Evolutionary conservation across 1,140 invertebrate genomes (phyloP), one percentile per base, ranked within the genome.

Genomic region (Forficula auricularia): DNA sequence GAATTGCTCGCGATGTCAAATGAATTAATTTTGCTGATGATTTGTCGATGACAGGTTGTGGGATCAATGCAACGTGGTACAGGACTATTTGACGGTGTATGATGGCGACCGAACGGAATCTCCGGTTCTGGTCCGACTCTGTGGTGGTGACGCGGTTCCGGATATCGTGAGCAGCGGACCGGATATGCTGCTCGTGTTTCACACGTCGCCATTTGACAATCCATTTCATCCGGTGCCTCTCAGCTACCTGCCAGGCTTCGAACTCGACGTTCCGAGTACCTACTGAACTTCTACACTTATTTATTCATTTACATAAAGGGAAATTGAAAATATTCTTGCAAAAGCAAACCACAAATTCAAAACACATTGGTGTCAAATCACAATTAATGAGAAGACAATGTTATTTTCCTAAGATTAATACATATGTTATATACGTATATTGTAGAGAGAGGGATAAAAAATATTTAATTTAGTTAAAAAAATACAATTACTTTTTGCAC

Each of bases 31-130:
- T n/a, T n/a, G n/a, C n/a, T n/a, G n/a, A n/a, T n/a, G n/a, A n/a
- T n/a, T n/a, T n/a, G n/a, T n/a, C n/a, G n/a, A n/a, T n/a, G n/a
- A n/a, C n/a, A 82, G 77, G 57, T 75, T 81, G 14, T 82, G 79
- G 76, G 78, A 82, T 63, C 75, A 81, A 57, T 82, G 79, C 56
- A 80, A 82, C 57, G 71, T 78, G 44, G 77, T 80, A 18, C 79
- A 82, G 57, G 82, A 84, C 61, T 82, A 82, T 56, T 60, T 84
- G 44, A 81, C 80, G 15, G 77, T 87, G 44, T 82, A 80, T 63
- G 82, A 87, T 53, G 83, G 83, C 0, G 71, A 72, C n/a, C 73
- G 73, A 2, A 67, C 70, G 10, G 68, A 69, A 15, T 77, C 79
- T 31, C 77, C 80, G 2, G 73, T 82, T 6, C 60, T 87, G 20